Conservation (phyloP, 1,140 invertebrate species). For the Nilaparvata lugens region DNA sequence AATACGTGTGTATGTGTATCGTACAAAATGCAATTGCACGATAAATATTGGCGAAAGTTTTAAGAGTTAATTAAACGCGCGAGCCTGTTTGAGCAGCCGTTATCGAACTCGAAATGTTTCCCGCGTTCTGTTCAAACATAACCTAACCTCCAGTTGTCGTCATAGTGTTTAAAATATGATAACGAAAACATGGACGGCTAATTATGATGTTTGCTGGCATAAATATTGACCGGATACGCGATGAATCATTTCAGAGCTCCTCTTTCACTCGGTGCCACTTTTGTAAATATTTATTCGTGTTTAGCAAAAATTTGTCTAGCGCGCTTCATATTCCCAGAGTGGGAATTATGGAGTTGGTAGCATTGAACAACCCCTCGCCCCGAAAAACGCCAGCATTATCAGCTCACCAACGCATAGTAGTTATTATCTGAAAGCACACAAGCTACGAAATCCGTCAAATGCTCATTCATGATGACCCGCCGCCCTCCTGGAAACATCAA, state of each 20-base stretch:
- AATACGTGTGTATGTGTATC: too few relatives aligned
- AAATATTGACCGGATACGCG: neutral
- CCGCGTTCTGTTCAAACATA: neutral
- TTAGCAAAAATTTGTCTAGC: neutral
- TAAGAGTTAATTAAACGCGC: neutral
- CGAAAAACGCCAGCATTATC: too few relatives aligned
- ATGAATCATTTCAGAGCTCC: neutral
- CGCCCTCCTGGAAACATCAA: too few relatives aligned
- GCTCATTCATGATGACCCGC: too few relatives aligned
- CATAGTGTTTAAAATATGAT: constrained; percentile 4
- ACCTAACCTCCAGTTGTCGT: neutral
- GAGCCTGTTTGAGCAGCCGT: neutral
- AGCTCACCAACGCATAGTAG: too few relatives aligned
- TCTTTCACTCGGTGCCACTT: neutral
- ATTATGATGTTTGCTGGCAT: constrained; percentile 5
- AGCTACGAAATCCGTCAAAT: too few relatives aligned
- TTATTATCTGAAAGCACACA: too few relatives aligned
- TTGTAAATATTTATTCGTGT: neutral
- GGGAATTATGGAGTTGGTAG: too few relatives aligned
- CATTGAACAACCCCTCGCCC: too few relatives aligned
- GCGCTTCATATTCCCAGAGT: too few relatives aligned
- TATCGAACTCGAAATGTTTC: neutral
- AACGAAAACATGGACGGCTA: constrained; percentile 1
- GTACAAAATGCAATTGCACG: neutral
- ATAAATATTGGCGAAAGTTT: constrained; percentile 3